Conservation (phyloP, 2,888 invertebrate species). For the Hemistola chrysoprasaria region DNA sequence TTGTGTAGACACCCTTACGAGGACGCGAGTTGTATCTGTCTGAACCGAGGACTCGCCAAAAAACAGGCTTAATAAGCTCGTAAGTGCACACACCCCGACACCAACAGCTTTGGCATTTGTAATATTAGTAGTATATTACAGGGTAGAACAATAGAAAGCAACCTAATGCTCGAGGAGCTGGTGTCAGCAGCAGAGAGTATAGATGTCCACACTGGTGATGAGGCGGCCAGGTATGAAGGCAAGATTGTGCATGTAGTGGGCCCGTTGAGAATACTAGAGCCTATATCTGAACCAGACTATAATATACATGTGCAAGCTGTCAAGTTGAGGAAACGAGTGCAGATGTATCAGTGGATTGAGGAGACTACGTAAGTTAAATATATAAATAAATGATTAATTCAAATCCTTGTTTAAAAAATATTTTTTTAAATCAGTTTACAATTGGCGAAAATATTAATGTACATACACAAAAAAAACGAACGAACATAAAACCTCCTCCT, state of each 20-base stretch:
- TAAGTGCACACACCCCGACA: too few relatives aligned
- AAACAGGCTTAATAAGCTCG: too few relatives aligned
- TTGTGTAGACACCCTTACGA: too few relatives aligned
- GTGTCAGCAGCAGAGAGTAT: constrained; percentile 74
- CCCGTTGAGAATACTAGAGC: constrained; percentile 87
- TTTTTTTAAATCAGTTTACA: too few relatives aligned
- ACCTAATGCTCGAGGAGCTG: constrained; percentile 90
- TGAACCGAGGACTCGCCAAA: too few relatives aligned
- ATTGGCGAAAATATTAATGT: neutral
- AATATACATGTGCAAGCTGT: constrained; percentile 92
- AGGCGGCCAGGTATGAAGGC: constrained; percentile 86
- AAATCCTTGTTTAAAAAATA: too few relatives aligned
- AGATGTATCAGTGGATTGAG: constrained; percentile 98
- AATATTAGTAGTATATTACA: constrained; percentile 52
- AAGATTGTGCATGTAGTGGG: constrained; percentile 90
- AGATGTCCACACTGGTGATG: constrained; percentile 87
- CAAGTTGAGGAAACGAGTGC: constrained; percentile 91
- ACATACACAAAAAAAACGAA: too few relatives aligned
- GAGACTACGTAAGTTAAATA: constrained; percentile 82
- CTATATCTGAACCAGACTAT: constrained; percentile 92
- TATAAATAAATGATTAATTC: too few relatives aligned
- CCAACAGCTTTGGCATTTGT: too few relatives aligned
- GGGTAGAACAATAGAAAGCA: constrained; percentile 91
- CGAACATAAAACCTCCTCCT: too few relatives aligned
- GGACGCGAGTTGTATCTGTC: too few relatives aligned